Base-by-base conservation (phyloP, 2,797 vertebrate species). In the Notoglanidium macrostoma region DNA sequence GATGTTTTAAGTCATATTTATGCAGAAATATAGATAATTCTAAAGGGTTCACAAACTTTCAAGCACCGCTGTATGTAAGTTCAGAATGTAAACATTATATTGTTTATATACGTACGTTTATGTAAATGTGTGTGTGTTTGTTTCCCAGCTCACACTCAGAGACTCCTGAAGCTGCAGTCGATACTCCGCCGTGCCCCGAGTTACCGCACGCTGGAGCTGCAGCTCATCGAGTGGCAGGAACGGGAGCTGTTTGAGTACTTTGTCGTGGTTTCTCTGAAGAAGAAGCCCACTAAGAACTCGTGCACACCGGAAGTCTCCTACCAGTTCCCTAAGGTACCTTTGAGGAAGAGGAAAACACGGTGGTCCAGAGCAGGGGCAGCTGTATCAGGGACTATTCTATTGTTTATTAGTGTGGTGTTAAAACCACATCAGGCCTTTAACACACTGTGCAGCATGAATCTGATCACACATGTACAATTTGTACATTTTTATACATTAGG, bases 171-270 rank as follows among this genome's bases (percentile, higher is more conserved):
- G 89, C 96, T 99, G 89, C 98, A 99, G 93, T 99, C 98, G 2
- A 96, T 99, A 93, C 95, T 99, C 88, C 97, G 96, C 89, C 95
- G 96, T 26, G 98, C 98, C 0, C 98, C 98, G 57, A 99, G 98
- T 93, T 99, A 99, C 88, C 96, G 98, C 84, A 99, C 98, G 0
- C 95, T 99, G 95, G 98, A 99, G 94, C 95, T 99, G 90, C 98
- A 99, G 94, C 95, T 99, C 89, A 97, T 99, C 1, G 98, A 99
- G 92, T 99, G 98, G 98, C 98, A 99, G 93, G 98, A 99, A 91
- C 96, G 98, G 86, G 98, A 99, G 91, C 96, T 99, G 54, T 99
- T 99, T 88, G 98, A 99, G 92, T 99, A 98, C 92, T 99, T 99
- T 92, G 98, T 99, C 89, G 98, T 99, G 77, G 96, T 99, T 88